Base-by-base conservation (phyloP, 2,113 vertebrate genomes). In the Nycticryphes semicollaris region DNA sequence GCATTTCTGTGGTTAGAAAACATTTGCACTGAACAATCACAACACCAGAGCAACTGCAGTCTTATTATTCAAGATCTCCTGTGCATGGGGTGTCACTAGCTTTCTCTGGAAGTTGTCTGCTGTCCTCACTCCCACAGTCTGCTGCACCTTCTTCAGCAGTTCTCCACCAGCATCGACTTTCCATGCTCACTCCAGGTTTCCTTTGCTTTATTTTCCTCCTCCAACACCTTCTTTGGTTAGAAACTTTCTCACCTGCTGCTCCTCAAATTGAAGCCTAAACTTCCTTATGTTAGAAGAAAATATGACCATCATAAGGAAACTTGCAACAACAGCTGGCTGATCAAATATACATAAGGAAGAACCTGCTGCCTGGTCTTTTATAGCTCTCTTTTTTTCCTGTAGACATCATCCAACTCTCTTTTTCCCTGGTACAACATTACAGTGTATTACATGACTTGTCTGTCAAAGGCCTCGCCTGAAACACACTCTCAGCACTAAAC, bases 281-380 rank as follows among this genome's bases (percentile, higher is more conserved):
- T 50, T 50, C 23, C 90, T 86, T 31, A 41, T 59, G 68, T 78
- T 4, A 43, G 53, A 54, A 74, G 68, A 18, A 84, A 67, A 54
- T 47, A 27, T 0, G 31, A 22, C 47, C 41, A 6, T 0, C 27
- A 82, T 15, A 56, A 59, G 47, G 4, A 51, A 77, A 47, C 45
- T 70, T 11, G 47, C 1, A 20, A 24, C 85, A 92, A 41, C 93
- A 97, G 88, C 95, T 96, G 83, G 68, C 53, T 84, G 90, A 90
- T 96, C 80, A 93, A 95, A 95, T 89, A 96, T 94, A 67, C 87
- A 92, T 86, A 43, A 90, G 79, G 73, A 84, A 66, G 80, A 77
- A 68, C n/a, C 43, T 93, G 88, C 64, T 92, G 86, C 51, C 73
- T 84, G 57, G 51, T 87, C 90, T 78, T 91, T 86, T 31, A 28